Evolutionary conservation across 2,113 vertebrate species (phyloP), one percentile per base, ranked within the genome.

Genomic region (Lonchura striata): DNA sequence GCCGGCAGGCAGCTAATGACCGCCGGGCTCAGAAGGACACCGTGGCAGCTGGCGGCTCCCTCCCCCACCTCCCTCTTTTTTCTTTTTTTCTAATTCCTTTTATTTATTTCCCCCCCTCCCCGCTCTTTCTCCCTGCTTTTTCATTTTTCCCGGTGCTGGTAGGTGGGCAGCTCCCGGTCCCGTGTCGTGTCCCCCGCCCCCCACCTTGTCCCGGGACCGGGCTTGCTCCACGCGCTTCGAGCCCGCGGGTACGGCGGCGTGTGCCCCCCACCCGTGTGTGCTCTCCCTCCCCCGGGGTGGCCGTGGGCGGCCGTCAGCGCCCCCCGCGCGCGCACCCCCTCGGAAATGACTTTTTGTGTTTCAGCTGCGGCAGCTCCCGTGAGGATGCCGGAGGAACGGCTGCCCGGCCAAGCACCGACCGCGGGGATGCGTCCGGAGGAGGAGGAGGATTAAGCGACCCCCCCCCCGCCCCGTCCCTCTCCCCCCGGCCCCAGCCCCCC

Each of bases 321-420:
- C 53, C 47, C 77, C 54, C 31, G 22, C 60, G 41, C 76, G 50
- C 59, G 41, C 41, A 74, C 44, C 63, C 80, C 77, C 82, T 94
- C 93, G 97, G 96, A 97, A 94, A 97, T 94, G 97, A 97, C 97
- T 98, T 97, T 98, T 94, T 98, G 96, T 98, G 92, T 98, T 98
- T 96, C 97, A 98, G 97, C 96, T 96, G 96, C 89, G 86, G 94
- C 97, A 83, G 97, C 95, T 94, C 93, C 97, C 86, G 96, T 95
- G 97, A 98, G 96, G 86, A 98, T 98, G 98, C 96, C 47, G 82
- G 89, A 56, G 53, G 31, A 56, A 20, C 53, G 53, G 88, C 96
- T 88, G 97, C 96, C 89, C 87, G 97, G 93, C 91, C 95, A 85
- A 81, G 93, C 94, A 64, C 85, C 93, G 94, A 83, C 96, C 78